These are phyloP conservation scores for Drosophila cognata DNA, from an alignment of 2,888 invertebrate species.

Conservation along the genomic window DNA sequence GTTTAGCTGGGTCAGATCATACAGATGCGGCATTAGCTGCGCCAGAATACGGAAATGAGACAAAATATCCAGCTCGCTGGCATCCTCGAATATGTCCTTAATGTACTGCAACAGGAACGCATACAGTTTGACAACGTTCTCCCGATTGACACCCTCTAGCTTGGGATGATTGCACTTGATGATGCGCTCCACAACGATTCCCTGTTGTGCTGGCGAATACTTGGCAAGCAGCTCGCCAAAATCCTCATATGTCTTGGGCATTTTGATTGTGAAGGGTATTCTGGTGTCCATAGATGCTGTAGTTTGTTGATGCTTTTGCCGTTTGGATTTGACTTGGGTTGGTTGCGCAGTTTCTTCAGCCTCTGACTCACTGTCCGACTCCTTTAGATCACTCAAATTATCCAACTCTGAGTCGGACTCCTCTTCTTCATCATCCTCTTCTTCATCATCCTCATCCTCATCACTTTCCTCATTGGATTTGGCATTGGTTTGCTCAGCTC, in stretches of 20 bases:
- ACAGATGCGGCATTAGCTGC: constrained; percentile 87
- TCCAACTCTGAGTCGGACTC: constrained; percentile 83
- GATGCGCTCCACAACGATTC: constrained; percentile 91
- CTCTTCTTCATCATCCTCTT: constrained; percentile 73
- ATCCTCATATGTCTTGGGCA: constrained; percentile 88
- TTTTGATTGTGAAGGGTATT: constrained; percentile 87
- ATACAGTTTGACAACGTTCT: constrained; percentile 90
- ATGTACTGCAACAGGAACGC: constrained; percentile 91
- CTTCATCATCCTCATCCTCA: constrained; percentile 66
- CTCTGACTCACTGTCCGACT: constrained; percentile 84
- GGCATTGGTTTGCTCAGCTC: constrained; percentile 70
- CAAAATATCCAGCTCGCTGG: constrained; percentile 84
- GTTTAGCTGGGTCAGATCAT: constrained; percentile 90
- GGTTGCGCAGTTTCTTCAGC: constrained; percentile 51
- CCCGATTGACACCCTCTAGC: constrained; percentile 91
- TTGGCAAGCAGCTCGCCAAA: constrained; percentile 88
- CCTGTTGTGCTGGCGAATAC: constrained; percentile 88
- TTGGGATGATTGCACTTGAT: constrained; percentile 95
- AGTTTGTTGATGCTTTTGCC: neutral
- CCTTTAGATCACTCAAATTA: constrained; percentile 83
- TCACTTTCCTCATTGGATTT: constrained; percentile 57
- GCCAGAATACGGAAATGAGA: constrained; percentile 88
- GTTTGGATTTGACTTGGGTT: constrained; percentile 18
- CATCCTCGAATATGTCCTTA: constrained; percentile 88
- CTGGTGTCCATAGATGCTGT: constrained; percentile 18